phyloP scores from a whole-genome alignment of 1,140 invertebrate genomes.

The Phenacoccus solenopsis region DNA sequence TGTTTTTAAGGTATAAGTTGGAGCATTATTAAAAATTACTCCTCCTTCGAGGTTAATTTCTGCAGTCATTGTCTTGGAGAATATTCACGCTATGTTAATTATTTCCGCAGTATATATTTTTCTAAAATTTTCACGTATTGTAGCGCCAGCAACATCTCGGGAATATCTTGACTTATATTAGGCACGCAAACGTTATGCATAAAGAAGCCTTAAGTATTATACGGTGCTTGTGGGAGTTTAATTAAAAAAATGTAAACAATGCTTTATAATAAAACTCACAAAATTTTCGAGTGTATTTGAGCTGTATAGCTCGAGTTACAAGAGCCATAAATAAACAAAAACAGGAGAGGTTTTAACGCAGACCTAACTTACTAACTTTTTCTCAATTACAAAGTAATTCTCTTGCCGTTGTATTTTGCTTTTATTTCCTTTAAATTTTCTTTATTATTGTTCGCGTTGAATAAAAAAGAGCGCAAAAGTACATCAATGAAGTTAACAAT shows the following conservation, averaged over 20 bases:
- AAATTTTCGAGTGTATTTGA: background rate
- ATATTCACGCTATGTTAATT: background rate
- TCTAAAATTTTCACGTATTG: background rate
- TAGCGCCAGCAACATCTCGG: background rate
- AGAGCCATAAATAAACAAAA: background rate
- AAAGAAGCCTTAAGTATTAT: background rate
- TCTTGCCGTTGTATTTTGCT: background rate
- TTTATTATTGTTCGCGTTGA: background rate
- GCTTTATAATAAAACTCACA: background rate
- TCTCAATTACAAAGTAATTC: background rate
- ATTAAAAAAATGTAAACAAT: background rate
- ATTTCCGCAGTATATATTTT: background rate
- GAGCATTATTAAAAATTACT: no score
- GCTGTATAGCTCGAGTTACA: background rate
- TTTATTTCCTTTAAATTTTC: background rate
- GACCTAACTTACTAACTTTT: background rate
- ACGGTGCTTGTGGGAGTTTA: background rate
- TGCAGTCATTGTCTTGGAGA: no score
- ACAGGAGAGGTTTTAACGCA: background rate
- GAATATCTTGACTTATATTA: background rate
- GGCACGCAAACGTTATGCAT: background rate
- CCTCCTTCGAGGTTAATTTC: no score
- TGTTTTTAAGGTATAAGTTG: no score
- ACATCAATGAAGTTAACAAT: no score
- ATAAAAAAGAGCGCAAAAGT: background rate